These are phyloP conservation scores for Lasioglossum figueresi DNA, from an alignment of 2,888 invertebrate species.

Conservation along the genomic window DNA sequence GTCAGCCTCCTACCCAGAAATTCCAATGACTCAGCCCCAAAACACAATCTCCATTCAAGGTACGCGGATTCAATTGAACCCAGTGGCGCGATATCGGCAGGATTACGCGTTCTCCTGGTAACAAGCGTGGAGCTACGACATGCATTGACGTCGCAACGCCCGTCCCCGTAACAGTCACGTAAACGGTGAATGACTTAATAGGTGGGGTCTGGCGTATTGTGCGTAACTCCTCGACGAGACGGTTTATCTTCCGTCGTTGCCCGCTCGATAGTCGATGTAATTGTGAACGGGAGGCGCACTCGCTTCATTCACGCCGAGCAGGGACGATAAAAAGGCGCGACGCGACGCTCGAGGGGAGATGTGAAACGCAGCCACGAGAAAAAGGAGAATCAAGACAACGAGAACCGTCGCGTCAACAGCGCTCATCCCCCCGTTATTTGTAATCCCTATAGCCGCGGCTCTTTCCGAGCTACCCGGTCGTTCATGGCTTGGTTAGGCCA, in stretches of 20 bases:
- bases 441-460: constrained; percentile 53
- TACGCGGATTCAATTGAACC: constrained; percentile 16
- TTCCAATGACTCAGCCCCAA: not conserved
- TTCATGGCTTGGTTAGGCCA: not conserved
- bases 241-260: constrained; percentile 31
- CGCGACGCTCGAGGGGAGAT: not conserved
- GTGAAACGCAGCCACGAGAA: constrained; percentile 10
- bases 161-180: constrained; percentile 36
- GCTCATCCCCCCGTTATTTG: constrained; percentile 71
- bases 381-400: constrained; percentile 20
- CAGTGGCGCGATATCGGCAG: constrained; percentile 19
- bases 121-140: constrained; percentile 17
- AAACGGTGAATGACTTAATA: constrained; percentile 41
- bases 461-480: not conserved
- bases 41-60: not conserved
- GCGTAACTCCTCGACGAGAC: constrained; percentile 6
- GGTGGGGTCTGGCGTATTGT: constrained; percentile 11
- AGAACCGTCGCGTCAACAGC: constrained; percentile 24
- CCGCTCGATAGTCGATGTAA: constrained; percentile 40
- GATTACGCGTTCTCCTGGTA: constrained; percentile 27
- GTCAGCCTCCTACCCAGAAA: not conserved
- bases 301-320: constrained; percentile 12
- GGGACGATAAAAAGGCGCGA: constrained; percentile 4
- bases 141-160: constrained; percentile 35
- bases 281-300: constrained; percentile 17